A percentile compares a stretch with the other conserved stretches of the same genome.
Conservation (phyloP, 1,140 invertebrate species). For the Drosophila kurseongensis region DNA sequence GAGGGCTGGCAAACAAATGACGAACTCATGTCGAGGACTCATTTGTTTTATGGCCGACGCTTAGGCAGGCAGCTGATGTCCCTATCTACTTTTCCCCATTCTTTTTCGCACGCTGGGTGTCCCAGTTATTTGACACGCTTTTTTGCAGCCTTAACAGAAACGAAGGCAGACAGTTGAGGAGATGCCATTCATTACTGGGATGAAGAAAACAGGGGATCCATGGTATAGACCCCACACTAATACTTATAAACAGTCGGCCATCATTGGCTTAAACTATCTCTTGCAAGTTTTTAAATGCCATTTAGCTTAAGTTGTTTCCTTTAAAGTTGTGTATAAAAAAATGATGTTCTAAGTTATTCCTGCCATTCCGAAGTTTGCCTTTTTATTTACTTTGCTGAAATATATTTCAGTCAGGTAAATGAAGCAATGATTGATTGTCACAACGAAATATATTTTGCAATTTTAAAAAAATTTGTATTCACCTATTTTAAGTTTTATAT, state of each 20-base stretch:
- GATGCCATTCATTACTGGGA: slow-evolving; percentile 66
- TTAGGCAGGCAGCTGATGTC: slow-evolving; percentile 67
- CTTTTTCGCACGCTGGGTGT: slow-evolving; percentile 27
- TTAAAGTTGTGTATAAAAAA: not conserved
- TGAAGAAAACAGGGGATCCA: slow-evolving; percentile 8
- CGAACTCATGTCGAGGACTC: slow-evolving; percentile 76
- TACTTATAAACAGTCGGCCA: slow-evolving; percentile 1
- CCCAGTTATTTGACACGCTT: slow-evolving; percentile 79
- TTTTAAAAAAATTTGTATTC: no score
- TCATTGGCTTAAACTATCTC: not conserved
- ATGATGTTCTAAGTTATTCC: no score
- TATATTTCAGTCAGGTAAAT: no score
- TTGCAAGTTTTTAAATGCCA: not conserved
- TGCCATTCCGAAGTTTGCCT: no score
- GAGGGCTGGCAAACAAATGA: slow-evolving; percentile 60
- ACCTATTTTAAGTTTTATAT: no score
- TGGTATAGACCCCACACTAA: slow-evolving; percentile 1
- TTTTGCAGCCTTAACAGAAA: slow-evolving; percentile 46
- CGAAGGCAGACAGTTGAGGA: slow-evolving; percentile 49
- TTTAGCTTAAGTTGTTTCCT: not conserved
- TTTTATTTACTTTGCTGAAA: no score
- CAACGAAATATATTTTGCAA: no score
- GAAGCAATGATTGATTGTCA: no score
- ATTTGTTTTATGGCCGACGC: slow-evolving; percentile 76
- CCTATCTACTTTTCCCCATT: not conserved